These are phyloP conservation scores for Macrosoma leucophasiata DNA, from an alignment of 2,888 invertebrate species.

Conservation along the genomic window DNA sequence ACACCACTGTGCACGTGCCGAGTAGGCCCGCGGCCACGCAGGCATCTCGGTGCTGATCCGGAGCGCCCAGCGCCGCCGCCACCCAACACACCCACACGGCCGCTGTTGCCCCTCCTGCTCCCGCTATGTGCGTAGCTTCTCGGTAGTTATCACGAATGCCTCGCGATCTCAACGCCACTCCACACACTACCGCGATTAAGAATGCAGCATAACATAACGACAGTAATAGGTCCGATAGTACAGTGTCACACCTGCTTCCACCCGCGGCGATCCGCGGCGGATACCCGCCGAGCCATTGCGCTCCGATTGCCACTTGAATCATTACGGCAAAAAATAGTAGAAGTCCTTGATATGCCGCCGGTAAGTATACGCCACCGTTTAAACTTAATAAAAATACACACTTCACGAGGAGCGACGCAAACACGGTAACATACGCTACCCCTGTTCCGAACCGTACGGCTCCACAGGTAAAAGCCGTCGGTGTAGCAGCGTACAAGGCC, in stretches of 20 bases:
- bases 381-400: slow-evolving; percentile 94
- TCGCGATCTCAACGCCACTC: slow-evolving; percentile 88
- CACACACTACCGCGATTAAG: slow-evolving; percentile 88
- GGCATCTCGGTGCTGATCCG: slow-evolving; percentile 88
- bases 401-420: slow-evolving; percentile 93
- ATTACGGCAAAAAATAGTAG: slow-evolving; percentile 92
- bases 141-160: slow-evolving; percentile 95
- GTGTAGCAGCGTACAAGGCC: slow-evolving; percentile 85
- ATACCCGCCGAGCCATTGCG: slow-evolving; percentile 88
- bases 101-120: slow-evolving; percentile 89
- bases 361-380: slow-evolving; percentile 93
- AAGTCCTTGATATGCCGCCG: slow-evolving; percentile 93
- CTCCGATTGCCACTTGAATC: slow-evolving; percentile 90
- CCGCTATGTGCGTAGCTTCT: slow-evolving; percentile 93
- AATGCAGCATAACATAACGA: slow-evolving; percentile 90
- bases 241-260: slow-evolving; percentile 76
- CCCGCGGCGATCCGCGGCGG: slow-evolving; percentile 74
- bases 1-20: slow-evolving; percentile 88
- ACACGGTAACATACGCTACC: slow-evolving; percentile 88
- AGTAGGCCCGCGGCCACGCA: slow-evolving; percentile 93
- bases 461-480: slow-evolving; percentile 87
- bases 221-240: slow-evolving; percentile 82
- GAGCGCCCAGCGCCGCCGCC: slow-evolving; percentile 86
- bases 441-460: slow-evolving; percentile 89
- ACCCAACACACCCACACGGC: slow-evolving; percentile 92